These are phyloP conservation scores for Procambarus virginalis DNA, from an alignment of 1,140 invertebrate genomes.

Conservation along the genomic window DNA sequence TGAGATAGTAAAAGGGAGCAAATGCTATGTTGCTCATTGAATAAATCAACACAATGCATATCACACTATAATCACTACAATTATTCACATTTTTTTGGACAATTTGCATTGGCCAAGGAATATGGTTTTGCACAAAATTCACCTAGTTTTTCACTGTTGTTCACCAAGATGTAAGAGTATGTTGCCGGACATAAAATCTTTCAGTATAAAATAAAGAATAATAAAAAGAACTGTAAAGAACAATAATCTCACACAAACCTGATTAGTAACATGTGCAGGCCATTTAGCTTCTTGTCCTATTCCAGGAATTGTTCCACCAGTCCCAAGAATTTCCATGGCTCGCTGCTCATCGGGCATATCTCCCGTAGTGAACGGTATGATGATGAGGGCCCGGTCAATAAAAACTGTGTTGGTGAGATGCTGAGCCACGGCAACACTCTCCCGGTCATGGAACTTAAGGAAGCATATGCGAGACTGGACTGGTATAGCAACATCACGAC, in stretches of 20 bases:
- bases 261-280: conserved; percentile 90
- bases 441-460: conserved; percentile 93
- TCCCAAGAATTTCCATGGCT: conserved; percentile 91
- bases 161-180: no score
- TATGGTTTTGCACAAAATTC: no score
- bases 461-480: conserved; percentile 95
- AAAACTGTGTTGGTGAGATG: conserved; percentile 99
- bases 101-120: no score
- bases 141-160: no score
- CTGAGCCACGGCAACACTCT: conserved; percentile 91
- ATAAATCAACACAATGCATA: no score
- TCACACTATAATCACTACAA: no score
- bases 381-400: conserved; percentile 96
- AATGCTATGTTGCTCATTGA: no score
- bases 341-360: conserved; percentile 96
- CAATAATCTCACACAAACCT: conserved; percentile 72
- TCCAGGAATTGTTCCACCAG: conserved; percentile 85
- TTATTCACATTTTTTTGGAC: no score
- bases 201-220: no score
- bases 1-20: no score
- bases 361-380: conserved; percentile 87
- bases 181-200: no score
- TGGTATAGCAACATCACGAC: conserved; percentile 88
- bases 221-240: no score
- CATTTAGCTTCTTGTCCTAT: conserved; percentile 87